These are phyloP conservation scores for Pangasius djambal DNA, from an alignment of 2,797 vertebrate species.

Conservation along the genomic window DNA sequence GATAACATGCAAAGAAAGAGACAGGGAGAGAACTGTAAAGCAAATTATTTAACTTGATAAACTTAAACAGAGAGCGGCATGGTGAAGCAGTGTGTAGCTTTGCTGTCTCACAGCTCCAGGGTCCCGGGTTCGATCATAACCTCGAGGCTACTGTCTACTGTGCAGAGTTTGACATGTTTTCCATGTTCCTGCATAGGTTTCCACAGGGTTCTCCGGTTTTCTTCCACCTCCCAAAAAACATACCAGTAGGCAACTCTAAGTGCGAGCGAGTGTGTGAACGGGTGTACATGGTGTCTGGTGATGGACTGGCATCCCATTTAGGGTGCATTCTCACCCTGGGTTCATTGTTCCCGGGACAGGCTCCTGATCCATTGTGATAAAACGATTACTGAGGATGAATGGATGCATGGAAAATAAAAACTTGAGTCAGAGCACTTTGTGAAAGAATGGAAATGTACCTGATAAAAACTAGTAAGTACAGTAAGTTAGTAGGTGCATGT, in stretches of 20 bases:
- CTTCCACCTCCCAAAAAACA: neutral
- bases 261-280: neutral
- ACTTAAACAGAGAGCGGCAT: neutral
- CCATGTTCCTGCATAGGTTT: neutral
- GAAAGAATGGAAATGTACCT: neutral
- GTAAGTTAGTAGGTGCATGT: neutral
- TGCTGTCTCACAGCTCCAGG: neutral
- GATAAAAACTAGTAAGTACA: neutral
- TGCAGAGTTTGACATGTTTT: neutral
- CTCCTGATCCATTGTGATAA: neutral
- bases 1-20: neutral
- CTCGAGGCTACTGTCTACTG: neutral
- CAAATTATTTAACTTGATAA: neutral
- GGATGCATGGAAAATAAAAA: neutral
- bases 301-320: neutral
- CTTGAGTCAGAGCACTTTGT: neutral
- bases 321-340: neutral
- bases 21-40: neutral
- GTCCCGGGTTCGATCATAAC: neutral
- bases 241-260: neutral
- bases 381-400: neutral
- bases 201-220: neutral
- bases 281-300: no score
- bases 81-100: no score
- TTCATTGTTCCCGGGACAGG: neutral